Percentiles rank a stretch among this genome's conserved stretches.
These are phyloP conservation scores for Leucophenga maculata DNA, from an alignment of 2,888 invertebrate species.

Conservation along the genomic window DNA sequence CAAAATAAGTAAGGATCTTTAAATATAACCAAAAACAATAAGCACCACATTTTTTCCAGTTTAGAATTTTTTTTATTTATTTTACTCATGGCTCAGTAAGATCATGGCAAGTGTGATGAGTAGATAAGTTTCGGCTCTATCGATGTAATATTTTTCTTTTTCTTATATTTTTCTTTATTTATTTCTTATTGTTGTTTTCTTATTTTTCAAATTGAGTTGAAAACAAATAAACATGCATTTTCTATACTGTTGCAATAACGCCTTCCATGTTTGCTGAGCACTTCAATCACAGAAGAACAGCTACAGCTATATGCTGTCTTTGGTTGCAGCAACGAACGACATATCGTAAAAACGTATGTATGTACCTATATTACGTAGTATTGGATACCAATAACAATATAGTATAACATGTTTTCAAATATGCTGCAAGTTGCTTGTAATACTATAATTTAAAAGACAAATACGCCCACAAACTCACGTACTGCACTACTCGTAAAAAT, in stretches of 20 bases:
- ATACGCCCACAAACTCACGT: constrained; percentile 8
- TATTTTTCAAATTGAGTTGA: not conserved
- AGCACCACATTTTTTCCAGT: too few species aligned
- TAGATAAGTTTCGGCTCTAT: too few species aligned
- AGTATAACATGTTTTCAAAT: not conserved
- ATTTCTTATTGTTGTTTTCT: too few species aligned
- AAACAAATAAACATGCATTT: not conserved
- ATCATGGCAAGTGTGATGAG: too few species aligned
- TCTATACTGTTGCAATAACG: not conserved
- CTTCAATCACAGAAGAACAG: not conserved
- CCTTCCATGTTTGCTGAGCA: not conserved
- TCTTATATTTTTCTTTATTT: not conserved
- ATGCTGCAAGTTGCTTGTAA: not conserved
- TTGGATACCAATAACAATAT: not conserved
- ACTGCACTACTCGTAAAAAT: constrained; percentile 14
- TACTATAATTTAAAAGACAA: constrained; percentile 1
- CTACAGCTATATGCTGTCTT: not conserved
- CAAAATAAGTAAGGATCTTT: too few species aligned
- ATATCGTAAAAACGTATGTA: too few species aligned
- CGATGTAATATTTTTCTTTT: not conserved
- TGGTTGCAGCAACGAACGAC: too few species aligned
- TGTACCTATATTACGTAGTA: too few species aligned
- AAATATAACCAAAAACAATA: too few species aligned
- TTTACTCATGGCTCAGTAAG: too few species aligned
- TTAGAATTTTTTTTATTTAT: too few species aligned